Percentiles rank a stretch among this genome's conserved stretches.
phyloP scores from a whole-genome alignment of 2,888 invertebrate species.

The Dryadula phaetusa region DNA sequence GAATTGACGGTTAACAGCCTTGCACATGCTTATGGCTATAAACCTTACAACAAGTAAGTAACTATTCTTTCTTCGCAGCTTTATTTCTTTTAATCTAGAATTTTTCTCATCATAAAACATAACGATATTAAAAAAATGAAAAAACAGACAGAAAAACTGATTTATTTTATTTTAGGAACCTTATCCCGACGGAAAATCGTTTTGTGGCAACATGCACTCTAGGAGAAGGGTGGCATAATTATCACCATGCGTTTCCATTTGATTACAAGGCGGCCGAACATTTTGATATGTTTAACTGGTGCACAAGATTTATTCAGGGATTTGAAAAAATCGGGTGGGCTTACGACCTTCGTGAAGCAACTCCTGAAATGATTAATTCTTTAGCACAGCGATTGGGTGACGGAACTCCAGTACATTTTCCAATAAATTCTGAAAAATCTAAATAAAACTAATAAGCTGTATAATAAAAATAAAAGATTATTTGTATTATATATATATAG shows the following conservation, averaged over 20 bases:
- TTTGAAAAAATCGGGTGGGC: slow-evolving; percentile 77
- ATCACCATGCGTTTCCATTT: slow-evolving; percentile 90
- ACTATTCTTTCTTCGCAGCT: too few species aligned
- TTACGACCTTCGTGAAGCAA: slow-evolving; percentile 72
- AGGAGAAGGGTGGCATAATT: slow-evolving; percentile 91
- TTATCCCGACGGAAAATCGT: slow-evolving; percentile 86
- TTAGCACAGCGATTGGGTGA: slow-evolving; percentile 74
- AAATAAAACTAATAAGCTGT: neutral
- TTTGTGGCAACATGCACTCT: slow-evolving; percentile 85
- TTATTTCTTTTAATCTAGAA: neutral
- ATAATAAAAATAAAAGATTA: neutral
- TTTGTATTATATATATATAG: neutral
- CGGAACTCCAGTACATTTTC: slow-evolving; percentile 71
- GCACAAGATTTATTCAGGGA: slow-evolving; percentile 66
- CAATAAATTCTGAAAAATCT: slow-evolving; percentile 38
- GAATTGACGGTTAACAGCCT: slow-evolving; percentile 95
- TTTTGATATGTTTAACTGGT: slow-evolving; percentile 74
- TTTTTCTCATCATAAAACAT: too few species aligned
- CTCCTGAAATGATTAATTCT: slow-evolving; percentile 73
- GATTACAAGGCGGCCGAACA: slow-evolving; percentile 85
- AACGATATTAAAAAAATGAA: neutral
- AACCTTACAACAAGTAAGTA: slow-evolving; percentile 75
- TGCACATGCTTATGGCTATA: slow-evolving; percentile 89
- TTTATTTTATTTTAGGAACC: slow-evolving; percentile 68
- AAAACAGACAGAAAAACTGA: neutral